phyloP scores from a whole-genome alignment of 2,113 vertebrate species.

The Pampusana beccarii region DNA sequence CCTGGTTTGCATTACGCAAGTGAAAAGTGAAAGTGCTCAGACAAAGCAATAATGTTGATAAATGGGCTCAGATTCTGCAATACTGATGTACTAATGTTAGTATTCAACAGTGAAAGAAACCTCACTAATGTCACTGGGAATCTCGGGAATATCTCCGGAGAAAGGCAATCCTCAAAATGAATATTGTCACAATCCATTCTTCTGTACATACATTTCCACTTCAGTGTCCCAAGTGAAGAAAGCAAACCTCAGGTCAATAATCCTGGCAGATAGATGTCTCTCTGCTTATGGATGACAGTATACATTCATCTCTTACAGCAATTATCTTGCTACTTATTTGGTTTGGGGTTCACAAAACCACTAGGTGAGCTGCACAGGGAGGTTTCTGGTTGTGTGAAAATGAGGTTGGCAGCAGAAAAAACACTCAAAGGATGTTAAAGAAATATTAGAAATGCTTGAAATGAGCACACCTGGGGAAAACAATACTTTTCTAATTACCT shows the following conservation, averaged over 20 bases:
- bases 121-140: neutral
- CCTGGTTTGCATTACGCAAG: neutral
- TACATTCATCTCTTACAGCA: neutral
- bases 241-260: neutral
- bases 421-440: neutral
- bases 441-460: neutral
- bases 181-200: conserved; percentile 3
- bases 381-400: neutral
- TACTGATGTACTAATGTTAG: neutral
- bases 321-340: neutral
- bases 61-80: neutral
- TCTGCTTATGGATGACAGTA: neutral
- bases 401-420: neutral
- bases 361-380: neutral
- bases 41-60: neutral
- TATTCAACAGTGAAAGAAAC: neutral
- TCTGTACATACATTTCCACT: neutral
- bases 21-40: neutral
- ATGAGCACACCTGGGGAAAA: neutral
- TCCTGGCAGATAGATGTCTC: neutral
- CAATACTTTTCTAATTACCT: neutral
- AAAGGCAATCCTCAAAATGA: neutral
- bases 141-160: neutral
- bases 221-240: neutral
- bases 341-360: neutral